Evolutionary conservation across 1,140 invertebrate genomes (phyloP), one percentile per base, ranked within the genome.

Genomic region (Scaptomyza montana): DNA sequence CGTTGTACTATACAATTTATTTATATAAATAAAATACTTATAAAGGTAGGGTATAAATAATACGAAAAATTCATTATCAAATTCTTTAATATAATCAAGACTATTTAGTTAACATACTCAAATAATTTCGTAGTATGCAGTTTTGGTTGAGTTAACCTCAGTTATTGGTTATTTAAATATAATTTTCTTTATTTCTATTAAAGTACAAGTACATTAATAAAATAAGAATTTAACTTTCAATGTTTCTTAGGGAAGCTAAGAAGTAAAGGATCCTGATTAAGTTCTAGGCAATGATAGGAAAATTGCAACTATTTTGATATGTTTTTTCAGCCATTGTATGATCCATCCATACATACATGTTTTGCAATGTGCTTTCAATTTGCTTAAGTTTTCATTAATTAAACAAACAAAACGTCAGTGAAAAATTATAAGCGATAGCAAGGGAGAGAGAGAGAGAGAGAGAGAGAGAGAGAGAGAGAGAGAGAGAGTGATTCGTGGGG

Each of bases 361-460:
- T 51, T 43, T 41, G 12, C 5, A 30, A 13, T 57, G 46, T 62
- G 61, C 70, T 69, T 86, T 78, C 54, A 19, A 55, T 78, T 79
- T 66, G 79, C 68, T 84, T 82, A 87, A 87, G 59, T 41, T 77
- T 77, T 53, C 68, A 28, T 54, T 19, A 65, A 77, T 82, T 87
- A 87, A 89, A 79, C 84, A 84, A 87, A 87, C 51, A 77, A 87
- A 87, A 66, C 79, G 61, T 61, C 53, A 61, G 13, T 43, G 61
- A 36, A 30, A 49, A 43, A 36, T 7, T 66, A 30, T n/a, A 46
- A 13, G 43, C 39, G 46, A 43, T 12, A 13, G 28, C 16, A 16
- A 16, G n/a, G n/a, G n/a, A n/a, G n/a, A n/a, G n/a, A n/a, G n/a
- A n/a, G n/a, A n/a, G n/a, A n/a, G n/a, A n/a, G n/a, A n/a, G n/a